These are phyloP conservation scores for Piezodorus guildinii DNA, from an alignment of 1,140 invertebrate genomes.

Conservation along the genomic window DNA sequence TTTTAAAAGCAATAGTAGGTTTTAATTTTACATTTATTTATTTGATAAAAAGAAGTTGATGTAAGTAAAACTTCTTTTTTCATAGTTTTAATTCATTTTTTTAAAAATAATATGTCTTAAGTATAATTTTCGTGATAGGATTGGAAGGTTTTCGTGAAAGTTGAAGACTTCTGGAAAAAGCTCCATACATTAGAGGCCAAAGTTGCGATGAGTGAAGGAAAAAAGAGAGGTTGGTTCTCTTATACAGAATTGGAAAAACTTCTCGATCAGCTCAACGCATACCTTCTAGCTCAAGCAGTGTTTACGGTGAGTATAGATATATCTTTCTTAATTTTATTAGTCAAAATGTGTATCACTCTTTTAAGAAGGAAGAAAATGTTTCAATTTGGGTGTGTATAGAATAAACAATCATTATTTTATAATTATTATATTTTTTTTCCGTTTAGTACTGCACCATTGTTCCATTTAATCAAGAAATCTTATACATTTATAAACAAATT, in stretches of 20 bases:
- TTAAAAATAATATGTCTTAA: conserved; percentile 18
- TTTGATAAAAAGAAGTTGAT: conserved; percentile 10
- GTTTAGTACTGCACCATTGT: no score
- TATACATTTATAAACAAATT: no score
- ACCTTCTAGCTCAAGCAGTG: conserved; percentile 42
- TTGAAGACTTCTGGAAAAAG: conserved; percentile 55
- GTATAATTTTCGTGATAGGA: conserved; percentile 41
- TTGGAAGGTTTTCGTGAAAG: conserved; percentile 68
- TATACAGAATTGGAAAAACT: conserved; percentile 67
- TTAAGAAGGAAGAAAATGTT: no score
- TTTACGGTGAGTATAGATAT: conserved; percentile 35
- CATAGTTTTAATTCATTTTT: neutral
- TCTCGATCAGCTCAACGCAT: conserved; percentile 40
- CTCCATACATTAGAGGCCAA: conserved; percentile 53
- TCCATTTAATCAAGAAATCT: no score
- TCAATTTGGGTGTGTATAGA: no score
- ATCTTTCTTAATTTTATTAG: no score
- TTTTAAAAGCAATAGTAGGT: conserved; percentile 79
- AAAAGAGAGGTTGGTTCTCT: conserved; percentile 67
- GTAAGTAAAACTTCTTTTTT: neutral
- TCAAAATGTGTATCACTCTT: no score
- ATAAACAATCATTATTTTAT: no score
- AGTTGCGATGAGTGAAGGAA: conserved; percentile 57
- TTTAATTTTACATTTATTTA: neutral
- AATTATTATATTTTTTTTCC: no score